phyloP scores from a whole-genome alignment of 1,140 invertebrate species.

The Cydia pomonella region DNA sequence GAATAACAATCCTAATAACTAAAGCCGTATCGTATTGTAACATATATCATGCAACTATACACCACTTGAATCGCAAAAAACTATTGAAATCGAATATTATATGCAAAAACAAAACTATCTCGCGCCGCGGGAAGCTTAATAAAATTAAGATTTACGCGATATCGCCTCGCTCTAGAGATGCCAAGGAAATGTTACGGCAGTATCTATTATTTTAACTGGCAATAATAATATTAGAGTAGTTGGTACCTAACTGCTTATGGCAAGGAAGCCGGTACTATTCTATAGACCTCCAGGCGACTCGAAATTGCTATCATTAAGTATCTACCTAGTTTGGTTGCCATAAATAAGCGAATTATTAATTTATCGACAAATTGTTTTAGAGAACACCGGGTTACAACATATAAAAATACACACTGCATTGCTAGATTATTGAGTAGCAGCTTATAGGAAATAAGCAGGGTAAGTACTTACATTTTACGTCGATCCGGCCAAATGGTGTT shows the following conservation, averaged over 20 bases:
- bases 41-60: constrained; percentile 13
- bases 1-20: not conserved
- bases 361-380: not conserved
- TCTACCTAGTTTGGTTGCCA: constrained; percentile 33
- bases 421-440: too few relatives aligned
- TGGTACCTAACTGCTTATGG: constrained; percentile 12
- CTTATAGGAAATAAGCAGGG: too few relatives aligned
- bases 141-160: constrained; percentile 27
- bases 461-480: too few relatives aligned
- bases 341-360: constrained; percentile 1
- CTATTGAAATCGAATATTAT: constrained; percentile 25
- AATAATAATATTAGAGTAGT: constrained; percentile 37
- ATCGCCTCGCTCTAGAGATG: constrained; percentile 7
- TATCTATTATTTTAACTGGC: constrained; percentile 36
- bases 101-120: constrained; percentile 29
- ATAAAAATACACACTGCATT: too few relatives aligned
- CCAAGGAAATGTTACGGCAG: constrained; percentile 21
- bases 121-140: constrained; percentile 23
- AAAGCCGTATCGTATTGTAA: not conserved
- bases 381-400: too few relatives aligned
- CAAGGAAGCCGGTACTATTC: not conserved
- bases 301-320: constrained; percentile 53
- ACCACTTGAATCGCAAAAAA: constrained; percentile 15
- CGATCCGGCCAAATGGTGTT: not conserved
- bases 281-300: constrained; percentile 42